Evolutionary conservation across 2,888 invertebrate species (phyloP).

Genomic region (Antheraea assamensis): DNA sequence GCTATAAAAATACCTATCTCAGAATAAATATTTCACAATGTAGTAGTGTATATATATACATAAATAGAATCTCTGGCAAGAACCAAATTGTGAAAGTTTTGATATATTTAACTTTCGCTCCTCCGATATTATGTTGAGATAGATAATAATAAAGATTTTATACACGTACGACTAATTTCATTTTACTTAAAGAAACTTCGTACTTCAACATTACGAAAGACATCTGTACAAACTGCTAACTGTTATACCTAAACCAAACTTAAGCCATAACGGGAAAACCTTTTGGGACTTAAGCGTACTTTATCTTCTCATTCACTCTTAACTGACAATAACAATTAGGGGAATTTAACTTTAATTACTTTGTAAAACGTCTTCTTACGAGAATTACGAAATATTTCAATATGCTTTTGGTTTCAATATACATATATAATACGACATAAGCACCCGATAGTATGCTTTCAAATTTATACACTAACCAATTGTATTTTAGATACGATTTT

Average conservation of each 20-base stretch:
- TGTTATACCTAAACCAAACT: constrained; percentile 22
- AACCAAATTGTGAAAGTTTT: background rate
- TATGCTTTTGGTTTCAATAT: constrained; percentile 6
- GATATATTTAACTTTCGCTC: background rate
- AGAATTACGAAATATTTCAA: background rate
- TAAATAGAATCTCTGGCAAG: background rate
- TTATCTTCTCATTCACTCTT: constrained; percentile 22
- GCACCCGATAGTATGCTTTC: background rate
- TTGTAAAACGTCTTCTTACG: constrained; percentile 1
- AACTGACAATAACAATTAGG: constrained; percentile 26
- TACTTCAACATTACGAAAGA: constrained; percentile 15
- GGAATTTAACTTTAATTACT: constrained; percentile 22
- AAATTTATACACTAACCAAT: background rate
- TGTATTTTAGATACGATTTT: background rate
- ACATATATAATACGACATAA: too few species aligned
- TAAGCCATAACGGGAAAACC: constrained; percentile 24
- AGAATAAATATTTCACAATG: background rate
- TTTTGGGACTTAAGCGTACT: constrained; percentile 23
- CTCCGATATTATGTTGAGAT: constrained; percentile 3
- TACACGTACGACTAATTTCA: constrained; percentile 11
- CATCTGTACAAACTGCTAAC: constrained; percentile 15
- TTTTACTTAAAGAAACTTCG: constrained; percentile 19
- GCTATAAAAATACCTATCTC: too few species aligned
- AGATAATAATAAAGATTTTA: constrained; percentile 1
- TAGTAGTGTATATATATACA: background rate